Conservation (phyloP, 1,140 invertebrate species). For the Drosophila sucinea region DNA sequence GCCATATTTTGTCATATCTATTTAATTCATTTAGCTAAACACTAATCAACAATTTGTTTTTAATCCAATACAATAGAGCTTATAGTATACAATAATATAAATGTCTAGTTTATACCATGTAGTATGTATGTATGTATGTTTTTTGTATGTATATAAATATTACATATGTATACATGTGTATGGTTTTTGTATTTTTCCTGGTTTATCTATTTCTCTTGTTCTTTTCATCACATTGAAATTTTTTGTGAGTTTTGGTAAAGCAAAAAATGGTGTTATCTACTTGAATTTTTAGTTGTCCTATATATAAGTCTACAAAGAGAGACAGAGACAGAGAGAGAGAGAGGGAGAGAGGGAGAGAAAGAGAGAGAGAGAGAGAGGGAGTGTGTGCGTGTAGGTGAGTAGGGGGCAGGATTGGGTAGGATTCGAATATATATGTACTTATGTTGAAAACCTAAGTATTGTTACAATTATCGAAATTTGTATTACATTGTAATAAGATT, state of each 20-base stretch:
- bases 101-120: conserved; percentile 34
- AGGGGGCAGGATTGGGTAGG: background rate
- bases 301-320: conserved; percentile 30
- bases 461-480: conserved; percentile 28
- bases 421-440: background rate
- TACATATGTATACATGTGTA: conserved; percentile 32
- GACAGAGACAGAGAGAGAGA: too few relatives aligned
- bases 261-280: conserved; percentile 15
- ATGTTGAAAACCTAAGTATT: conserved; percentile 67
- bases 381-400: background rate
- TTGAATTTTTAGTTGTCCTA: conserved; percentile 47
- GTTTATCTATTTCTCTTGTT: conserved; percentile 24
- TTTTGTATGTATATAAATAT: conserved; percentile 2
- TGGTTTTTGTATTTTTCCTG: conserved; percentile 26
- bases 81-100: conserved; percentile 50
- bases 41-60: conserved; percentile 69
- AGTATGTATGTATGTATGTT: conserved; percentile 22
- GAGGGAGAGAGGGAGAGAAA: background rate
- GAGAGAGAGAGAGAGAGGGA: background rate
- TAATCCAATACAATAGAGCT: conserved; percentile 47
- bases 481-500: conserved; percentile 71
- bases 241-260: conserved; percentile 14
- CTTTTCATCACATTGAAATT: conserved; percentile 36
- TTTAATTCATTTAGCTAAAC: conserved; percentile 52
- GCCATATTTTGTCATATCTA: conserved; percentile 17